Conservation (phyloP, 2,113 vertebrate species). For the mouse (Mus musculus) region GRCm39 chr16:78793001-78793500, state of each 20-base stretch:
- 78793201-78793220: neutral
- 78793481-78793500: neutral
- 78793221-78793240: neutral
- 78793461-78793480: neutral
- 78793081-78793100: too few species aligned
- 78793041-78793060: neutral
- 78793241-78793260: neutral
- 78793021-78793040: neutral
- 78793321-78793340: neutral
- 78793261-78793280: too few species aligned
- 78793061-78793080: neutral
- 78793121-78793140: neutral
- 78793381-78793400: neutral
- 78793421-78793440: neutral
- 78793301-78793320: neutral
- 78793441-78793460: accelerated
- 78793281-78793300: neutral
- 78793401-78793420: neutral
- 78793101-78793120: neutral
- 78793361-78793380: neutral
- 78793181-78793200: too few species aligned
- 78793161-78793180: neutral
- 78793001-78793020: neutral
- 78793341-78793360: neutral
- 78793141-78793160: neutral